Evolutionary conservation across 2,888 invertebrate species (phyloP).

Genomic region (Drosophila kuntzei): DNA sequence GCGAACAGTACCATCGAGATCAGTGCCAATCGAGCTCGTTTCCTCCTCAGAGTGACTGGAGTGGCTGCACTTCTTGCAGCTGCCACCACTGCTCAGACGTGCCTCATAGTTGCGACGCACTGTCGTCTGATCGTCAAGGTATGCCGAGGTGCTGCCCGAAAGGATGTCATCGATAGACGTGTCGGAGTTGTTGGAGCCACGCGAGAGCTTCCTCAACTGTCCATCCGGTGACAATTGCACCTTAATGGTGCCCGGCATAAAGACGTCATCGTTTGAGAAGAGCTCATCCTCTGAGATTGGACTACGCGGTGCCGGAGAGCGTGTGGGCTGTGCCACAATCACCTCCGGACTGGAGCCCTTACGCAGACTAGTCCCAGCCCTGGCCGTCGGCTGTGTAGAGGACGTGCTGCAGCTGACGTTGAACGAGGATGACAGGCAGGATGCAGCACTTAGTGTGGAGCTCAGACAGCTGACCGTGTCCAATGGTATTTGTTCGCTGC

Average conservation of each 20-base stretch:
- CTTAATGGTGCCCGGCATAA: constrained; percentile 87
- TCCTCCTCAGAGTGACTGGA: constrained; percentile 91
- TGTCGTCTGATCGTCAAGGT: constrained; percentile 87
- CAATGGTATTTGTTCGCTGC: constrained; percentile 75
- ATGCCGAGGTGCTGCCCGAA: constrained; percentile 85
- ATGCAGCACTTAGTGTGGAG: constrained; percentile 83
- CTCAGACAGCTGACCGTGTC: constrained; percentile 83
- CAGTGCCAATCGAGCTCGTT: constrained; percentile 91
- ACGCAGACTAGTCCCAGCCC: constrained; percentile 53
- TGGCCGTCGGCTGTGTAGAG: constrained; percentile 76
- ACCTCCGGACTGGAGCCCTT: constrained; percentile 85
- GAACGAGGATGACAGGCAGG: constrained; percentile 83
- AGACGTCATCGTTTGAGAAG: constrained; percentile 88
- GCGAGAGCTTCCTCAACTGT: constrained; percentile 83
- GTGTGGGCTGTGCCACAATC: constrained; percentile 88
- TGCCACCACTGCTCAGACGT: constrained; percentile 86
- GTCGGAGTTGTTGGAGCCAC: constrained; percentile 88
- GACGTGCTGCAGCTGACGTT: constrained; percentile 84
- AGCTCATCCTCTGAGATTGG: constrained; percentile 88
- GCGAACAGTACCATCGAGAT: constrained; percentile 92
- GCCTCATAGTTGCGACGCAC: constrained; percentile 85
- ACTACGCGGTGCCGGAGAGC: constrained; percentile 88
- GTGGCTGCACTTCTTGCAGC: constrained; percentile 89
- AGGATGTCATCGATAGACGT: constrained; percentile 88
- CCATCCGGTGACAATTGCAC: constrained; percentile 87